Base-by-base conservation (phyloP, 2,888 invertebrate genomes). In the Trichogramma dendrolimi region DNA sequence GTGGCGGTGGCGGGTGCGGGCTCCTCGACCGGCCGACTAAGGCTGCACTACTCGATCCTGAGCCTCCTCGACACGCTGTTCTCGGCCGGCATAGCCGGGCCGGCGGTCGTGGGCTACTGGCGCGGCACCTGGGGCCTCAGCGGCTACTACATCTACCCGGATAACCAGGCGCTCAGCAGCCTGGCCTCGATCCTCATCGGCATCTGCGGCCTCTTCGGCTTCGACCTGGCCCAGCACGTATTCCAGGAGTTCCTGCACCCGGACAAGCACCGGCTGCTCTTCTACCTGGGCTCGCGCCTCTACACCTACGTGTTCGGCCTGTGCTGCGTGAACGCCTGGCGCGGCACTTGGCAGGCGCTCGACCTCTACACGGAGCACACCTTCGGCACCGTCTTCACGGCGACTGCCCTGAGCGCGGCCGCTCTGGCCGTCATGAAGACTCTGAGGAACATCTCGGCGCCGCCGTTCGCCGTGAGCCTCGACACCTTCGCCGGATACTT, bases 261-360 rank as follows among this genome's bases (percentile, higher is more conserved):
- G 4, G 87, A 90, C 69, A 84, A 84, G 55, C 86, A 86, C 65
- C 79, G 90, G 63, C 79, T 89, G 59, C 82, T 85, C 55, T 92
- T 86, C 78, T 90, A 89, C 73, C 76, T 86, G 60, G 77, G 84
- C 60, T 91, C 92, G 67, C 81, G 93, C 60, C 68, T 87, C 41
- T 93, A 92, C 77, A 92, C 93, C 14, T 83, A 83, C 65, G 75
- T 87, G 67, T 92, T 89, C 73, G 91, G 88, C 6, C 84, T 90
- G 70, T 87, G 89, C 66, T 92, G 92, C 77, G 92, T 94, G 50
- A 92, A 91, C 73, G 90, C 90, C 64, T 94, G 94, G 94, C 84
- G 93, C 6, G 94, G 94, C 1, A 86, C 89, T 51, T 94, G 93
- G 93, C 83, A 84, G 70, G 81, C 87, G 55, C 82, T 92, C 71